A percentile compares a stretch with the other conserved stretches of the same genome.
Evolutionary conservation across 2,797 vertebrate species (phyloP).

Genomic region (Microcaecilia unicolor): DNA sequence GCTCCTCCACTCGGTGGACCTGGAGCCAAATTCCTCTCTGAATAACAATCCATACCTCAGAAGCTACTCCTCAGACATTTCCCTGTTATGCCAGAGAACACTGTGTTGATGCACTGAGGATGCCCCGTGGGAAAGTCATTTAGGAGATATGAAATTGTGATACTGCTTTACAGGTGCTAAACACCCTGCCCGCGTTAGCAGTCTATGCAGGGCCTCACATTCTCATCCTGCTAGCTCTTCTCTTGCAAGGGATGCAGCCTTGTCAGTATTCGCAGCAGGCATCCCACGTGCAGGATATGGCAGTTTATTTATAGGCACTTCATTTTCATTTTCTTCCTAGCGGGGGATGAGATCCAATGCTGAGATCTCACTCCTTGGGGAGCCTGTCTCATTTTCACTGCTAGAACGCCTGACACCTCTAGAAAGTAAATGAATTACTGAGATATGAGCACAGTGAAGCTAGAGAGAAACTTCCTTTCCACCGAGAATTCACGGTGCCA

Average conservation of each 20-base stretch:
- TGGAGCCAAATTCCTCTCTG: no score
- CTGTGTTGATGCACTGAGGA: no score
- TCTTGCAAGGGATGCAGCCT: not conserved
- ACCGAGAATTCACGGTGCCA: slow-evolving; percentile 1
- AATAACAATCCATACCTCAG: no score
- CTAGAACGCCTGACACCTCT: slow-evolving; percentile 7
- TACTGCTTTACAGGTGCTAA: no score
- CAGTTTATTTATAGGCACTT: slow-evolving; percentile 23
- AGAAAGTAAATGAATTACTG: slow-evolving; percentile 14
- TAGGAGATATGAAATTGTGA: no score
- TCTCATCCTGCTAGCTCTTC: not conserved
- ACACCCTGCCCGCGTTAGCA: no score
- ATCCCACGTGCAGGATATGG: slow-evolving; percentile 12
- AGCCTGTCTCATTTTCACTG: slow-evolving; percentile 9
- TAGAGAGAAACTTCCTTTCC: not conserved
- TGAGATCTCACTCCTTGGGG: slow-evolving; percentile 8
- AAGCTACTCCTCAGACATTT: no score
- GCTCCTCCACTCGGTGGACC: no score
- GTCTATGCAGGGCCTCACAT: no score
- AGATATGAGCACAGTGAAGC: not conserved
- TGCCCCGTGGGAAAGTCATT: no score
- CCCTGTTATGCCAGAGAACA: no score
- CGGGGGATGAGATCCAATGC: slow-evolving; percentile 13
- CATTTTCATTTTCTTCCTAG: slow-evolving; percentile 17
- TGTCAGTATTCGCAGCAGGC: slow-evolving; percentile 24